Conservation (phyloP, 2,888 invertebrate species). For the Lithosia quadra region DNA sequence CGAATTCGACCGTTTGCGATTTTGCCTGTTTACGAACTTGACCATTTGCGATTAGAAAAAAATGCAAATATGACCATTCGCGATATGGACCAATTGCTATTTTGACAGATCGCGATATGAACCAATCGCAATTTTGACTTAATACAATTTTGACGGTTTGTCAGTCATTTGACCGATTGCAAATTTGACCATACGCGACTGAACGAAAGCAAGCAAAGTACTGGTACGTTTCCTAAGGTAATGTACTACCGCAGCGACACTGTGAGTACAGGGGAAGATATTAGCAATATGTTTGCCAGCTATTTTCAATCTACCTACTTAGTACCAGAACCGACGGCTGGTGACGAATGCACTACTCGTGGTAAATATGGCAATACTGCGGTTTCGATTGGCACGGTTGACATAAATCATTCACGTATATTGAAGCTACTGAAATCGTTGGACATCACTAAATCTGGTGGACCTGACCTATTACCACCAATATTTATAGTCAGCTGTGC, state of each 20-base stretch:
- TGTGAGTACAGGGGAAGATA: not conserved
- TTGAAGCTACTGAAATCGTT: not conserved
- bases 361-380: not conserved
- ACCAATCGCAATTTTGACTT: too few relatives aligned
- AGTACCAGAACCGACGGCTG: not conserved
- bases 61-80: too few relatives aligned
- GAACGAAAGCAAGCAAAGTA: too few relatives aligned
- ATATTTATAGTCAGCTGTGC: constrained; percentile 3
- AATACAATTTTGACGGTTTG: too few relatives aligned
- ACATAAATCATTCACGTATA: not conserved
- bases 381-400: not conserved
- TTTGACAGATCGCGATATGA: too few relatives aligned
- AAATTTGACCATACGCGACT: too few relatives aligned
- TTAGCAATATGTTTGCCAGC: not conserved
- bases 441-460: not conserved
- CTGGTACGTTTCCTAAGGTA: not conserved
- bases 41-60: too few relatives aligned
- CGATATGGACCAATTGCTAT: too few relatives aligned
- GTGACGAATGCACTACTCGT: not conserved
- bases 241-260: not conserved
- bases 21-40: too few relatives aligned
- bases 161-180: too few relatives aligned
- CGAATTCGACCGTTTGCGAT: too few relatives aligned
- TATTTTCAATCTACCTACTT: not conserved
- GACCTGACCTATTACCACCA: not conserved